Conservation (phyloP, 2,797 vertebrate genomes). For the Anniella stebbinsi region DNA sequence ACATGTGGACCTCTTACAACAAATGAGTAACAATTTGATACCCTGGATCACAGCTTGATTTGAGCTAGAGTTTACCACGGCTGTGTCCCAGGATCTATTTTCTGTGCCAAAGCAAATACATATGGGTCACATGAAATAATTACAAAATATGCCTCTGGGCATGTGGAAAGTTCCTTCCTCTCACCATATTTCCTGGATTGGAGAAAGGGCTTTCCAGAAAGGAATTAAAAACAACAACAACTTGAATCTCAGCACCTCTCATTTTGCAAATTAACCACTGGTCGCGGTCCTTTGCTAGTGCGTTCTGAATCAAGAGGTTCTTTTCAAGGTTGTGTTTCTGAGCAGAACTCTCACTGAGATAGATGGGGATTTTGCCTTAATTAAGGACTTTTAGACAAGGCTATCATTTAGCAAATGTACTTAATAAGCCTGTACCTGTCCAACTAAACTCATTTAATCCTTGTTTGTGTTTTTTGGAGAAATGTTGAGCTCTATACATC, state of each 20-base stretch:
- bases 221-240: no score
- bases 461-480: background rate
- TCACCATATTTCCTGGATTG: no score
- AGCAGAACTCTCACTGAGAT: background rate
- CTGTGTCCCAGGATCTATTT: background rate
- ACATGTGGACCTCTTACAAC: background rate
- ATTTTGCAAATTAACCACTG: background rate
- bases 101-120: background rate
- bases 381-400: background rate
- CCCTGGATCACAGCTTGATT: background rate
- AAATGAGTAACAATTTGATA: background rate
- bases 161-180: background rate
- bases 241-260: background rate
- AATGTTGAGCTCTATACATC: background rate
- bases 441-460: slow-evolving; percentile 1
- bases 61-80: background rate
- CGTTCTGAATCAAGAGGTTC: background rate
- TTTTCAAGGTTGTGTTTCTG: background rate
- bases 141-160: background rate
- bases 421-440: background rate
- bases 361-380: slow-evolving; percentile 15
- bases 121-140: background rate
- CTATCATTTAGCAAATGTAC: background rate
- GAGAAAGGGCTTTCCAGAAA: background rate
- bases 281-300: background rate